Evolutionary conservation across 2,113 vertebrate genomes (phyloP).

Genomic region (Lamprotornis superbus): DNA sequence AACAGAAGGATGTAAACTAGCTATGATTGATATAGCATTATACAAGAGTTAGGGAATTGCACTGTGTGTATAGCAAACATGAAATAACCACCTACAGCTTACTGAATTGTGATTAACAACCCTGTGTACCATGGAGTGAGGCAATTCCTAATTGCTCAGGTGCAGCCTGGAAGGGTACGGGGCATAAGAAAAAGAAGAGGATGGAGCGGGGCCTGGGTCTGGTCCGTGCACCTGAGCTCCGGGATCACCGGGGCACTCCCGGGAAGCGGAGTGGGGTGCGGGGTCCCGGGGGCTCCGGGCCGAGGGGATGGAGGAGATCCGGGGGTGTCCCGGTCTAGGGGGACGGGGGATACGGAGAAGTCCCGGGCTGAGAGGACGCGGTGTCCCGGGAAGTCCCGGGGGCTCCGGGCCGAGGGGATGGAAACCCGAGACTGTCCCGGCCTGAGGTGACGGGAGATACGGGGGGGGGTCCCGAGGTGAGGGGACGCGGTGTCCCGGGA

Average conservation of each 20-base stretch:
- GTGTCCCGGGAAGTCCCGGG: too few species aligned
- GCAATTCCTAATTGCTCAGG: background rate
- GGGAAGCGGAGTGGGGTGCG: too few species aligned
- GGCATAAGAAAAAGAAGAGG: background rate
- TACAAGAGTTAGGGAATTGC: rapidly evolving
- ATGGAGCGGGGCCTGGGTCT: rapidly evolving
- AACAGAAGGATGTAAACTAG: background rate
- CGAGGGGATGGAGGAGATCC: too few species aligned
- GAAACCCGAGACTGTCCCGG: too few species aligned
- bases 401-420: background rate
- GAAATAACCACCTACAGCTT: background rate
- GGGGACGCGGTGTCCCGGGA: rapidly evolving
- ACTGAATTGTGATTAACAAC: background rate
- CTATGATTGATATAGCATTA: rapidly evolving
- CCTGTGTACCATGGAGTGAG: rapidly evolving
- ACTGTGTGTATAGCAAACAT: background rate
- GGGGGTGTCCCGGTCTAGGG: background rate
- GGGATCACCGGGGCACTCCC: too few species aligned
- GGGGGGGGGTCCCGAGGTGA: background rate
- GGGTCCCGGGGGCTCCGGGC: too few species aligned
- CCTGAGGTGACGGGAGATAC: too few species aligned
- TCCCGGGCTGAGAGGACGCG: background rate
- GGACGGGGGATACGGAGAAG: too few species aligned
- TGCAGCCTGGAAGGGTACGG: rapidly evolving
- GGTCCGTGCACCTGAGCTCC: background rate